Evolutionary conservation across 2,113 vertebrate genomes (phyloP), one percentile per base, ranked within the genome.

Genomic region (Ancistrus triradiatus): DNA sequence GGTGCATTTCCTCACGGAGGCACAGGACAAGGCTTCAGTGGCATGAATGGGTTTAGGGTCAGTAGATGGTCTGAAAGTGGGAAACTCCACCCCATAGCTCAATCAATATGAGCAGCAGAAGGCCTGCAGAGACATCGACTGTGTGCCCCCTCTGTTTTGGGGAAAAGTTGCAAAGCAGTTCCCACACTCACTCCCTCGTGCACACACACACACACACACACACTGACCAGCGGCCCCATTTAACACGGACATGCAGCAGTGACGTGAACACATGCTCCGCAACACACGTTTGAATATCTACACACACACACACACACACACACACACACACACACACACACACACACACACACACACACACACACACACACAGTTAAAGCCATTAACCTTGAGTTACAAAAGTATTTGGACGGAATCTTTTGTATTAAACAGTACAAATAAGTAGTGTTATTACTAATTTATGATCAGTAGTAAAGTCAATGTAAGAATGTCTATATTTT

Each of bases 61-160:
- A 64, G 48, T 63, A 46, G 46, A 61, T 50, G 44, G 69, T 50
- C 58, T 24, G 52, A 46, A 67, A 33, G 35, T 58, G 63, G 47
- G 58, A 66, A 66, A 43, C 52, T 52, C 49, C 24, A 17, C 46
- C 60, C 53, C 27, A 48, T 42, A 19, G 47, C 48, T 60, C 33
- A 68, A 75, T 75, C 74, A 72, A 69, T 66, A 58, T 11, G 60
- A 65, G 49, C 18, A 71, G 51, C 69, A 68, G 55, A 59, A 67
- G 56, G 52, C 37, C 48, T 68, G 60, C 63, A 70, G 67, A 69
- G 65, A 50, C 10, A 28, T 24, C 22, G 52, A 15, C 49, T 52
- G 51, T 37, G 59, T 62, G 17, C 17, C 9, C 18, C 57, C 60
- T 38, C 49, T 74, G 62, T 70, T 40, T 55, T 53, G 48, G 21